These are phyloP conservation scores for Macaca fascicularis DNA, from an alignment of 2,113 vertebrate genomes.

Conservation along the genomic window T2T-MFA8v1.1 NC_088379.1:50243501-50244000, in stretches of 20 bases:
- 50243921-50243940: background rate
- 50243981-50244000: background rate
- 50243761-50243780: background rate
- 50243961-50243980: background rate
- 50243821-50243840: background rate
- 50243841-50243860: background rate
- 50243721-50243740: background rate
- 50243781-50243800: background rate
- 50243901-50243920: background rate
- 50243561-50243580: too few species aligned
- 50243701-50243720: too few species aligned
- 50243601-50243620: too few species aligned
- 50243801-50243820: background rate
- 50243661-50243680: too few species aligned
- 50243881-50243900: background rate
- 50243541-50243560: too few species aligned
- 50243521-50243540: too few species aligned
- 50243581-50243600: too few species aligned
- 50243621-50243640: too few species aligned
- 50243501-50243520: too few species aligned
- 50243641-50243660: too few species aligned
- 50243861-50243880: background rate
- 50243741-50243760: slow-evolving; percentile 7
- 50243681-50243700: too few species aligned
- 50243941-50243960: background rate